These are phyloP conservation scores for Meteorus cinctellus DNA, from an alignment of 2,888 invertebrate genomes.

Conservation along the genomic window DNA sequence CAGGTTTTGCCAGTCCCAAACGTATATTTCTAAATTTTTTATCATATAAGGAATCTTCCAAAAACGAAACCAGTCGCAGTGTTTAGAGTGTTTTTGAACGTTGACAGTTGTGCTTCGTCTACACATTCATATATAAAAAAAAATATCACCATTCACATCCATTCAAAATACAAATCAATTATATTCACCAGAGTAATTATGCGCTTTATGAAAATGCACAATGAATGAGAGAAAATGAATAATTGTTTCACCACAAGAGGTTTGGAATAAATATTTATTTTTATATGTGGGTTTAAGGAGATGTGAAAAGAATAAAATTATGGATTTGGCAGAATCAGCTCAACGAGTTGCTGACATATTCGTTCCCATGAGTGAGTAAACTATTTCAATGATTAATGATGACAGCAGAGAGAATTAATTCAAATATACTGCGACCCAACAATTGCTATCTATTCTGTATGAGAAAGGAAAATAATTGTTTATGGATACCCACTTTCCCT, in stretches of 20 bases:
- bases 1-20: conserved; percentile 40
- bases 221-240: background rate
- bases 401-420: background rate
- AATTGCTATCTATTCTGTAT: background rate
- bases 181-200: background rate
- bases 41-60: conserved; percentile 51
- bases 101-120: conserved; percentile 32
- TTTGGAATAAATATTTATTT: background rate
- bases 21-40: conserved; percentile 35
- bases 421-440: background rate
- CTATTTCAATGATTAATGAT: background rate
- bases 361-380: conserved; percentile 49
- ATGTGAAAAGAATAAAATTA: conserved; percentile 25
- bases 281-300: background rate
- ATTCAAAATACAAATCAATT: background rate
- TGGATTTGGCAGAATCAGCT: conserved; percentile 42
- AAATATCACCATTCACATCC: background rate
- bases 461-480: conserved; percentile 2
- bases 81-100: conserved; percentile 44
- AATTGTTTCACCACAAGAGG: background rate
- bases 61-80: conserved; percentile 39
- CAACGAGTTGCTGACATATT: conserved; percentile 48
- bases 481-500: background rate
- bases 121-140: background rate
- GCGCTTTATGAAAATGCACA: background rate